Conservation (phyloP, 2,888 invertebrate genomes). For the Helleia helle region DNA sequence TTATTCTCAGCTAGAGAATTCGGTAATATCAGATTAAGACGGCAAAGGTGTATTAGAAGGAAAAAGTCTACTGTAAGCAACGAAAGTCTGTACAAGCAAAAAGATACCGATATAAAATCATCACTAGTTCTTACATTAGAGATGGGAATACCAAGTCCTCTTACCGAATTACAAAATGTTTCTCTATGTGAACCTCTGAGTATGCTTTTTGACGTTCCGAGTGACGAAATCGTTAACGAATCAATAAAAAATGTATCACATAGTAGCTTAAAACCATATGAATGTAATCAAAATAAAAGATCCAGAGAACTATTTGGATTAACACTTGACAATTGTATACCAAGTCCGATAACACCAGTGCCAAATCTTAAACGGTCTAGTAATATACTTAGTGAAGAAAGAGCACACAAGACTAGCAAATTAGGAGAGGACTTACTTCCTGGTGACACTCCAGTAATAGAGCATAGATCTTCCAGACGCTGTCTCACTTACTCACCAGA, state of each 20-base stretch:
- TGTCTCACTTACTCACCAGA: conserved; percentile 76
- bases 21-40: conserved; percentile 52
- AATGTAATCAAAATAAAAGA: conserved; percentile 36
- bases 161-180: conserved; percentile 44
- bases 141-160: conserved; percentile 61
- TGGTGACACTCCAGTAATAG: conserved; percentile 56
- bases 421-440: conserved; percentile 59
- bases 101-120: conserved; percentile 34
- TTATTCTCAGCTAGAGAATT: conserved; percentile 39
- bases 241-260: conserved; percentile 54
- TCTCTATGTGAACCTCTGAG: conserved; percentile 46
- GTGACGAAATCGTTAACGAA: conserved; percentile 27
- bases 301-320: conserved; percentile 57
- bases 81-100: conserved; percentile 45
- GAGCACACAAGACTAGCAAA: conserved; percentile 66
- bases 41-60: conserved; percentile 74
- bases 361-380: conserved; percentile 53
- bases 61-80: conserved; percentile 63
- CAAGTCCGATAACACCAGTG: conserved; percentile 66
- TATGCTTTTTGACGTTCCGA: conserved; percentile 19
- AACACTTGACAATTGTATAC: conserved; percentile 63
- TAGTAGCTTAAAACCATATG: conserved; percentile 52
- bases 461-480: conserved; percentile 65
- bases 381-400: conserved; percentile 54
- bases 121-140: conserved; percentile 50